Evolutionary conservation across 2,113 vertebrate species (phyloP), one percentile per base, ranked within the genome.

Genomic region (Hemichromis elongatus): DNA sequence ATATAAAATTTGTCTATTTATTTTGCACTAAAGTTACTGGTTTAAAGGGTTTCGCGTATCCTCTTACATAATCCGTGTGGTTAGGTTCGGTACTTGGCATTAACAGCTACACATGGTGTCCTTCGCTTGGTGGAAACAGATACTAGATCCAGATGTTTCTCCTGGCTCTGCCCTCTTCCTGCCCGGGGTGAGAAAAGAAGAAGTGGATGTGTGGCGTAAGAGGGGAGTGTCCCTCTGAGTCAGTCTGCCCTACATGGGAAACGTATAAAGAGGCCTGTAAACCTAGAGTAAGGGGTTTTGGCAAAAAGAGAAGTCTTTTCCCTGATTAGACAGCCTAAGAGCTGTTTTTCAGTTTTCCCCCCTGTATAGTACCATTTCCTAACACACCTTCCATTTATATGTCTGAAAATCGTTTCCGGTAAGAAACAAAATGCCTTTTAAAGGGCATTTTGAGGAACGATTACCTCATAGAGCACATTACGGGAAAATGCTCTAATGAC

Each of bases 151-250:
- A 21, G 35, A 75, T 45, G 5, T 21, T 13, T 35, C 55, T 83
- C 80, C 45, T 28, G 19, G 70, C 28, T 40, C 12, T 53, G 45
- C 80, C 21, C 56, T 68, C 24, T 61, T 28, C 12, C 56, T 14
- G 85, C 84, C 57, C 40, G 59, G 10, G 9, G 28, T 83, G 26
- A 54, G 16, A 42, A 50, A 75, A 19, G 75, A 78, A 80, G 5
- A 45, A 84, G 54, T 73, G 73, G 13, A 59, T 8, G 73, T 79
- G 5, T 81, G 70, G 33, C 11, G 56, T 83, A 18, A 83, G 56
- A 37, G 16, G 4, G 73, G 82, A 80, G 30, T 63, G 88, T 84
- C 91, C 88, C 79, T 89, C 83, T 91, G 92, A 93, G 37, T 93
- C 90, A 91, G 21, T 47, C 83, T 63, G 40, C 16, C 73, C 75